Evolutionary conservation across 2,113 vertebrate species (phyloP), one percentile per base, ranked within the genome.

Genomic region (Salvelinus namaycush): DNA sequence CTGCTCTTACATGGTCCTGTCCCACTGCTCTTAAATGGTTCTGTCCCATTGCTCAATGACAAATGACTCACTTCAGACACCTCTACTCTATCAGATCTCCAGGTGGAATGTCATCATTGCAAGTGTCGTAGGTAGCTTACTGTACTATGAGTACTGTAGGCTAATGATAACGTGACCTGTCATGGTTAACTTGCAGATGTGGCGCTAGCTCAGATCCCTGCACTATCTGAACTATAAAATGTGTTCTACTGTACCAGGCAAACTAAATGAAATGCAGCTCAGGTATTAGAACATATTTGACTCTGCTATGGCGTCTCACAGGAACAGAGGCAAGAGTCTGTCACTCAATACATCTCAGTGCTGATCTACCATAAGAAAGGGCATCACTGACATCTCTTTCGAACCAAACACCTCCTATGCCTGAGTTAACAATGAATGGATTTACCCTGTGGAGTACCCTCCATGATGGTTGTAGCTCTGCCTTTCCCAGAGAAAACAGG

Each of bases 361-460:
- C 70, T 27, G 22, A 73, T 77, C 81, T 54, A 18, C 51, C 79
- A 44, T 3, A 22, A n/a, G 59, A 22, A 62, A 27, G 80, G 80
- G 79, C 73, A 24, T 3, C 39, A 20, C 49, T 27, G 70, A 72
- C 70, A 57, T 26, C 51, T 14, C 11, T 29, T n/a, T 68, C 74
- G 39, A 27, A 66, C 79, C 81, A 84, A 82, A 84, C 76, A 77
- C 76, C 76, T 26, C 26, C 26, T 66, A 54, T 29, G 81, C 69
- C 79, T 83, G 80, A 89, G 75, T 76, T 72, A 78, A 77, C 83
- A 69, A 79, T 24, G 60, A 69, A 79, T 18, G 60, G 68, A 75
- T 79, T 64, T 48, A 70, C 84, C 84, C 79, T 0, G 67, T 44
- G 78, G 81, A 85, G 76, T 73, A 71, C 60, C 77, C 4, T 18